Percentiles rank a stretch among this genome's conserved stretches.
Conservation (phyloP, 2,113 vertebrate genomes). For the Ginglymostoma cirratum region DNA sequence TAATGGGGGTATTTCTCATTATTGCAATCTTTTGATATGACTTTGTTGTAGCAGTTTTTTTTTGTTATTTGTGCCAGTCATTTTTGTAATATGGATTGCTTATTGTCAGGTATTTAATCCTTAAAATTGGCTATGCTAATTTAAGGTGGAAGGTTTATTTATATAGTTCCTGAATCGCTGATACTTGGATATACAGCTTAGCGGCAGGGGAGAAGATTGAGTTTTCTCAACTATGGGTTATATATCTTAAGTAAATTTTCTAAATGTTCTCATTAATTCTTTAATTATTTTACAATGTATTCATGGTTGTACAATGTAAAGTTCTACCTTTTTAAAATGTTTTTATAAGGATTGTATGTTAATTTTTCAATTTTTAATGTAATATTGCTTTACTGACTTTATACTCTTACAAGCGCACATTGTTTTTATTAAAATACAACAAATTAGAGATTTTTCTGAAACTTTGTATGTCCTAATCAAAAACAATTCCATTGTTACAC, state of each 20-base stretch:
- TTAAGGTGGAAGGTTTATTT: slow-evolving; percentile 17
- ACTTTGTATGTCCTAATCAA: too few relatives aligned
- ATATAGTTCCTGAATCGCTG: neutral
- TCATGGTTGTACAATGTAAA: neutral
- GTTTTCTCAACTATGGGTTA: neutral
- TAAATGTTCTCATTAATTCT: neutral
- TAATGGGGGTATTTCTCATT: neutral
- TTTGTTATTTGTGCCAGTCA: neutral
- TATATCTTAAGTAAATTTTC: neutral
- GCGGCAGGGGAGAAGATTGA: neutral
- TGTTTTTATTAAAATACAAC: slow-evolving; percentile 12
- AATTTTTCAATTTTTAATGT: neutral
- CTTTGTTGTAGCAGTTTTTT: neutral
- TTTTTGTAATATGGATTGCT: neutral
- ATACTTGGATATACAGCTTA: neutral
- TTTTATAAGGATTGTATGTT: neutral
- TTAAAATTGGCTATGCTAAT: slow-evolving; percentile 1
- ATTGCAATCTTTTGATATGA: slow-evolving; percentile 19
- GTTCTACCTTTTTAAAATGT: neutral
- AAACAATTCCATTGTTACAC: neutral
- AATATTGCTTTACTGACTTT: slow-evolving; percentile 22
- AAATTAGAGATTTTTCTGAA: slow-evolving; percentile 11
- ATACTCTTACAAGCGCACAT: neutral
- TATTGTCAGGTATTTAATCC: neutral
- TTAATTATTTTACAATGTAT: neutral